Percentiles rank a stretch among this genome's conserved stretches.
Conservation (phyloP, 2,113 vertebrate genomes). For the Monopterus albus region DNA sequence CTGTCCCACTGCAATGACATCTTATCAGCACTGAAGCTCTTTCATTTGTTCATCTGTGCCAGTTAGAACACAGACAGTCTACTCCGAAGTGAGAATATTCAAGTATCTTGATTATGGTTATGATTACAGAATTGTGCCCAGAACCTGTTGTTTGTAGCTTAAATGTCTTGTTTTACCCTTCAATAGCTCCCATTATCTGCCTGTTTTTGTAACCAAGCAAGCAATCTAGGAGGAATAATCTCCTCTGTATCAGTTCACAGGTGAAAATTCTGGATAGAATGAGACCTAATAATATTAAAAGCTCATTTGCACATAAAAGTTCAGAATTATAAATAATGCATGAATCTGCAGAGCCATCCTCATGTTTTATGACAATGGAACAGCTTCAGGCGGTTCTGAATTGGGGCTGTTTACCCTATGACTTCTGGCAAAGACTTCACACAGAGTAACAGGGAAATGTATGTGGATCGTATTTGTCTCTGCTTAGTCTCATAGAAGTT, state of each 20-base stretch:
- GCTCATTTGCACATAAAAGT: slow-evolving; percentile 51
- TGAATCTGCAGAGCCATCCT: slow-evolving; percentile 55
- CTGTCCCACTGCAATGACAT: too few relatives aligned
- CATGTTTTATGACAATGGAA: slow-evolving; percentile 42
- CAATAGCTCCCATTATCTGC: neutral
- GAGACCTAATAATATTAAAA: slow-evolving; percentile 29
- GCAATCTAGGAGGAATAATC: neutral
- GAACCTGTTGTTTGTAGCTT: too few relatives aligned
- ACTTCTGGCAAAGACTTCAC: slow-evolving; percentile 26
- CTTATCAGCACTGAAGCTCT: too few relatives aligned
- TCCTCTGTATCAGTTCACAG: neutral
- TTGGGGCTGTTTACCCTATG: slow-evolving; percentile 47
- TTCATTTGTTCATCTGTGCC: too few relatives aligned
- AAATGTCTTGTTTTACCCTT: neutral
- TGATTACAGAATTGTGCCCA: too few relatives aligned
- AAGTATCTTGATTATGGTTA: too few relatives aligned
- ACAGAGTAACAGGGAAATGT: slow-evolving; percentile 4
- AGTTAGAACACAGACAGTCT: too few relatives aligned
- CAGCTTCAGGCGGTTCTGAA: slow-evolving; percentile 26
- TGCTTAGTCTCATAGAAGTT: neutral
- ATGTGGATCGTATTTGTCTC: too few relatives aligned
- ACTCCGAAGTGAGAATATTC: too few relatives aligned
- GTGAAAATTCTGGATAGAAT: slow-evolving; percentile 17
- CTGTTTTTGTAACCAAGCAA: slow-evolving; percentile 4
- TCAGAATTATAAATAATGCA: slow-evolving; percentile 50